Conservation (phyloP, 2,113 vertebrate genomes). For the Boulengeromyrus knoepffleri region DNA sequence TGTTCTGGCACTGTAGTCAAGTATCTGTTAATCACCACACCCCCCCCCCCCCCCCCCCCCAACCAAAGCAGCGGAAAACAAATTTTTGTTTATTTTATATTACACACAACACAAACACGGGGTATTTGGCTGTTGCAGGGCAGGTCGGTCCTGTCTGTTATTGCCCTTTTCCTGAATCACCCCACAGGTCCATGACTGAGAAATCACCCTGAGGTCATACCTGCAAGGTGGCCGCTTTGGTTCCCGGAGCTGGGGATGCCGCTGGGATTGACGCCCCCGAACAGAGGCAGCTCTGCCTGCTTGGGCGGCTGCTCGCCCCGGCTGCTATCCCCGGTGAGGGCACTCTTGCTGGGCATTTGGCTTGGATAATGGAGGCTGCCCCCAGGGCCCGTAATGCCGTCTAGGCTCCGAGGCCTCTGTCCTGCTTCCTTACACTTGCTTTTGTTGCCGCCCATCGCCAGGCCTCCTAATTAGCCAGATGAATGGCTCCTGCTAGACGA, state of each 20-base stretch:
- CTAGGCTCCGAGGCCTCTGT: conserved; percentile 88
- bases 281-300: conserved; percentile 66
- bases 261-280: conserved; percentile 80
- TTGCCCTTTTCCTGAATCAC: background rate
- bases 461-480: conserved; percentile 38
- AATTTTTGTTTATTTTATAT: background rate
- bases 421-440: conserved; percentile 89
- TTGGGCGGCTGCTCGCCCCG: conserved; percentile 65
- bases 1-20: too few relatives aligned
- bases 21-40: background rate
- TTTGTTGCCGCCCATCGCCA: conserved; percentile 87
- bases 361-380: conserved; percentile 58
- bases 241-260: conserved; percentile 75
- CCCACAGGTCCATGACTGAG: background rate
- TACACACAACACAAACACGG: background rate
- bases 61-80: too few relatives aligned
- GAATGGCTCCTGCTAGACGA: background rate
- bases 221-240: conserved; percentile 55
- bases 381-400: conserved; percentile 62
- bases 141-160: background rate
- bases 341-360: conserved; percentile 77
- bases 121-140: background rate
- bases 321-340: conserved; percentile 64
- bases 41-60: too few relatives aligned
- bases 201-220: conserved; percentile 28